Percentiles rank a stretch among this genome's conserved stretches.
These are phyloP conservation scores for Sarcophaga peregrina DNA, from an alignment of 1,140 invertebrate genomes.

Conservation along the genomic window DNA sequence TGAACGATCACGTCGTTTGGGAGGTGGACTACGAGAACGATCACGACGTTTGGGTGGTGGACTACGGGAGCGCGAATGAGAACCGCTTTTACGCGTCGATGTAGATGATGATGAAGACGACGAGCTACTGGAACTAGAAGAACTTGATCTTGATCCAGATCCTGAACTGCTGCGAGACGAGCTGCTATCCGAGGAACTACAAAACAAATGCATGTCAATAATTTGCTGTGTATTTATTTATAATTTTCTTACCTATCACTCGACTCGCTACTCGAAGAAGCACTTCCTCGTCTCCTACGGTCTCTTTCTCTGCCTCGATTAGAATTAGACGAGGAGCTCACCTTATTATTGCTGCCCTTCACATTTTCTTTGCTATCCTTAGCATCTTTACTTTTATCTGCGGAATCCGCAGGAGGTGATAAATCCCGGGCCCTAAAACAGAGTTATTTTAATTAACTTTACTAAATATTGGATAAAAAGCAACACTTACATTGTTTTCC, in stretches of 20 bases:
- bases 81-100: conserved; percentile 66
- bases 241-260: conserved; percentile 74
- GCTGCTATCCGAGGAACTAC: conserved; percentile 68
- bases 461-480: background rate
- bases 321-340: conserved; percentile 51
- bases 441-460: background rate
- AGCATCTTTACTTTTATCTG: conserved; percentile 37
- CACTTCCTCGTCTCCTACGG: conserved; percentile 69
- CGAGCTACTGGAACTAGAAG: conserved; percentile 77
- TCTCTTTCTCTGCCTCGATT: conserved; percentile 58
- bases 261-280: conserved; percentile 80
- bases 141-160: conserved; percentile 80
- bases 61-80: conserved; percentile 67
- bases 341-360: conserved; percentile 50
- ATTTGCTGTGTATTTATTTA: conserved; percentile 30
- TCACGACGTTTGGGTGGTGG: conserved; percentile 57
- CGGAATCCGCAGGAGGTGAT: conserved; percentile 32
- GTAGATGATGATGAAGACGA: conserved; percentile 71
- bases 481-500: background rate
- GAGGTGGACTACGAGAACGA: conserved; percentile 36
- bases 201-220: conserved; percentile 13
- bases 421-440: conserved; percentile 44
- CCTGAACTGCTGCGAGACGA: conserved; percentile 83
- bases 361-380: conserved; percentile 39
- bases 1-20: conserved; percentile 44